A percentile compares a stretch with the other conserved stretches of the same genome.
Conservation (phyloP, 1,140 invertebrate genomes). For the Platyura marginata region DNA sequence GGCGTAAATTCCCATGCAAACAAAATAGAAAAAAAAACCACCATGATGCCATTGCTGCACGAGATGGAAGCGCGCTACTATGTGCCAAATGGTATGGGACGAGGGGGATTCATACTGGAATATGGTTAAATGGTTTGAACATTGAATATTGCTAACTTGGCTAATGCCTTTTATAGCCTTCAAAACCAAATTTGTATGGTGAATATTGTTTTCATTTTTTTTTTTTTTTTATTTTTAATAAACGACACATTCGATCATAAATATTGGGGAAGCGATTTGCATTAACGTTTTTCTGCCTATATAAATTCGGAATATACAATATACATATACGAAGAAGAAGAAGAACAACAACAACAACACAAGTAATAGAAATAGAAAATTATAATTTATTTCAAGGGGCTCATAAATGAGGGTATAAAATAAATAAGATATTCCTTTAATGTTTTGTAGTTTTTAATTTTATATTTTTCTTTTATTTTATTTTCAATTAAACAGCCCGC, state of each 20-base stretch:
- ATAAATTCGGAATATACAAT: not conserved
- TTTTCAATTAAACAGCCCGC: not conserved
- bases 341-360: too few species aligned
- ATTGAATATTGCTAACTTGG: conserved; percentile 2
- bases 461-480: not conserved
- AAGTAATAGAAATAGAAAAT: not conserved
- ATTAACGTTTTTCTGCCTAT: not conserved
- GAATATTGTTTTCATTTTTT: not conserved
- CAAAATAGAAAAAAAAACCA: not conserved
- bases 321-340: not conserved
- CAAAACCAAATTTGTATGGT: not conserved
- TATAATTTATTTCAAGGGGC: too few species aligned
- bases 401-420: not conserved
- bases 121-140: conserved; percentile 2
- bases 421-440: not conserved
- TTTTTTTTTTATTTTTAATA: not conserved
- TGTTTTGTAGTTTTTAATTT: not conserved
- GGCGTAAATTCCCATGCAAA: too few species aligned
- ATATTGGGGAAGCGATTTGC: not conserved
- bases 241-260: not conserved
- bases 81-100: not conserved
- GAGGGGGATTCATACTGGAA: not conserved
- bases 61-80: too few species aligned
- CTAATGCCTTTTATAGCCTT: conserved; percentile 1
- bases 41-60: too few species aligned